Evolutionary conservation across 2,113 vertebrate species (phyloP).

Genomic region (Takifugu bimaculatus): DNA sequence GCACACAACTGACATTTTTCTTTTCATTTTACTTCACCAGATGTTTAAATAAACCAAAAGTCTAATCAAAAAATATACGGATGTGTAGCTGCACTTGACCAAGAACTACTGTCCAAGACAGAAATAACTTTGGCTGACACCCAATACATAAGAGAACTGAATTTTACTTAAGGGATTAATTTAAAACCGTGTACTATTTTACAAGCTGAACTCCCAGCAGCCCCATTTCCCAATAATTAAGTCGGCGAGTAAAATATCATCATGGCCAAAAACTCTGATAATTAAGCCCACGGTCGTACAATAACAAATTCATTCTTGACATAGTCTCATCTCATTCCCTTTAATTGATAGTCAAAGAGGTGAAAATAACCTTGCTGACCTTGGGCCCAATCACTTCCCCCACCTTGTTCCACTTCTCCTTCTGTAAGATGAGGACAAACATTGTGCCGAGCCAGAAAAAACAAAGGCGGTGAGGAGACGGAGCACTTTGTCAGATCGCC

Average conservation of each 20-base stretch:
- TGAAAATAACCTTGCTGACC: slow-evolving; percentile 34
- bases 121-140: slow-evolving; percentile 29
- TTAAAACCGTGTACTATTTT: slow-evolving; percentile 34
- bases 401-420: slow-evolving; percentile 13
- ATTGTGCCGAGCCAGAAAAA: slow-evolving; percentile 37
- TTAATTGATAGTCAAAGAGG: slow-evolving; percentile 16
- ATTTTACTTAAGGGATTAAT: slow-evolving; percentile 46
- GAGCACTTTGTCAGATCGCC: slow-evolving; percentile 68
- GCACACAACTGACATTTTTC: too few relatives aligned
- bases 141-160: slow-evolving; percentile 18
- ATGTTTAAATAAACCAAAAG: too few relatives aligned
- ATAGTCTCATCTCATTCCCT: slow-evolving; percentile 22
- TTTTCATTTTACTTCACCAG: too few relatives aligned
- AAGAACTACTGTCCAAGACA: slow-evolving; percentile 5
- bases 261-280: slow-evolving; percentile 21
- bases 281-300: slow-evolving; percentile 14
- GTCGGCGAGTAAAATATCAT: slow-evolving; percentile 30
- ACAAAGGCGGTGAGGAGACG: slow-evolving; percentile 48
- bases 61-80: not conserved
- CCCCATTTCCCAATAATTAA: slow-evolving; percentile 37
- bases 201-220: slow-evolving; percentile 32
- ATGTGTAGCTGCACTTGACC: slow-evolving; percentile 10
- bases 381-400: slow-evolving; percentile 14
- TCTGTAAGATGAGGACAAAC: slow-evolving; percentile 46
- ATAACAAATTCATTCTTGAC: slow-evolving; percentile 5